These are phyloP conservation scores for Agrypnia vestita DNA, from an alignment of 1,140 invertebrate species.

Conservation along the genomic window DNA sequence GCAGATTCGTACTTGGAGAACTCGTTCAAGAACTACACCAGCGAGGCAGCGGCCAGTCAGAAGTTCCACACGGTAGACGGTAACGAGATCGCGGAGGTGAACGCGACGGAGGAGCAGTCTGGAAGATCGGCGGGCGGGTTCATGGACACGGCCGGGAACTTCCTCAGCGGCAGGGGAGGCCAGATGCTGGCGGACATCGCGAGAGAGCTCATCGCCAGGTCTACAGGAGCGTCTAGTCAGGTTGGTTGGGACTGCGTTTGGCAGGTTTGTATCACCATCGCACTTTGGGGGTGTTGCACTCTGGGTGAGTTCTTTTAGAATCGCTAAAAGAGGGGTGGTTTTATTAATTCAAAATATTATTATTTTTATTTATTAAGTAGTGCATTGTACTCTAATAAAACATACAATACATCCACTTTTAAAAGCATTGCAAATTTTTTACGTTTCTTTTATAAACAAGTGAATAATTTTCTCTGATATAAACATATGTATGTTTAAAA, in stretches of 20 bases:
- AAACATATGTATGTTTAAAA: too few relatives aligned
- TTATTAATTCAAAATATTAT: too few relatives aligned
- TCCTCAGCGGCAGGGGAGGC: conserved; percentile 72
- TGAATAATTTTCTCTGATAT: too few relatives aligned
- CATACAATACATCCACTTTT: too few relatives aligned
- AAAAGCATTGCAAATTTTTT: too few relatives aligned
- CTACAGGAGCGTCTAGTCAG: conserved; percentile 77
- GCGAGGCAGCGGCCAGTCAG: background rate
- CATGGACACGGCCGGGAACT: conserved; percentile 70
- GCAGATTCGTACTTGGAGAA: conserved; percentile 19
- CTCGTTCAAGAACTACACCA: conserved; percentile 39
- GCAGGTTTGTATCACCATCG: conserved; percentile 68
- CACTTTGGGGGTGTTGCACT: background rate
- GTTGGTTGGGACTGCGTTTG: conserved; percentile 73
- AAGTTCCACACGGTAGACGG: conserved; percentile 52
- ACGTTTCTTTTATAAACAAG: too few relatives aligned
- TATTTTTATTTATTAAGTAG: too few relatives aligned
- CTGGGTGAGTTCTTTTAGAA: too few relatives aligned
- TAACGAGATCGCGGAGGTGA: conserved; percentile 65
- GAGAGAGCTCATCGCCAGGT: conserved; percentile 78
- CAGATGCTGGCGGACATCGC: conserved; percentile 77
- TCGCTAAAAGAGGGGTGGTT: too few relatives aligned
- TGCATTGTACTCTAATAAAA: too few relatives aligned
- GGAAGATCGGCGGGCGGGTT: conserved; percentile 67
- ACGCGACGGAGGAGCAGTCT: conserved; percentile 64